Evolutionary conservation across 1,140 invertebrate genomes (phyloP).

Genomic region (Drosophila kohkoa): DNA sequence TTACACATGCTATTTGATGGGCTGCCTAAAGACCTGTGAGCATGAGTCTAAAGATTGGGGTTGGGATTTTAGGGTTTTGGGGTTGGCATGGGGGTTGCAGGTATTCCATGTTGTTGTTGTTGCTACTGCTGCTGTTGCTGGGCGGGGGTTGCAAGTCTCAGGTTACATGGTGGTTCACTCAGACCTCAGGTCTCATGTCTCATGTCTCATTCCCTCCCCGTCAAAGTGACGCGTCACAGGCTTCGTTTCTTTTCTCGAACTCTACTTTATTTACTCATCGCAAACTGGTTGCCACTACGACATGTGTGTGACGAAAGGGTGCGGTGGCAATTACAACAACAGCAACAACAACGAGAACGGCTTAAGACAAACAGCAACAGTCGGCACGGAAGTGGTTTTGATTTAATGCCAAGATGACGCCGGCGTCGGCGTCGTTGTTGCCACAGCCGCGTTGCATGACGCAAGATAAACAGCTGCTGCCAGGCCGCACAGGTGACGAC

Average conservation of each 20-base stretch:
- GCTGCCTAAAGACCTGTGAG: constrained; percentile 53
- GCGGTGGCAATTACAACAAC: constrained; percentile 53
- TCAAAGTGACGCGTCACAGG: constrained; percentile 32
- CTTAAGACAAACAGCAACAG: constrained; percentile 28
- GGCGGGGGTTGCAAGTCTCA: constrained; percentile 56
- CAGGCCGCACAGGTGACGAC: constrained; percentile 66
- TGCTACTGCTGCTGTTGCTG: constrained; percentile 4
- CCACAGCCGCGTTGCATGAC: constrained; percentile 45
- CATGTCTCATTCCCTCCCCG: constrained; percentile 32
- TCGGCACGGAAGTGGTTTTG: constrained; percentile 76
- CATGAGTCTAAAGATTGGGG: constrained; percentile 33
- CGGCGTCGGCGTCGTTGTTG: not conserved
- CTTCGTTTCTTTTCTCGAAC: constrained; percentile 9
- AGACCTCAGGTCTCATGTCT: constrained; percentile 7
- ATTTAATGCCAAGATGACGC: constrained; percentile 66
- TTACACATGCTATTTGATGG: constrained; percentile 69
- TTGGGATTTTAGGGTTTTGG: constrained; percentile 37
- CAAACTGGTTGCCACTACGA: constrained; percentile 16
- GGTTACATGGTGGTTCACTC: constrained; percentile 70
- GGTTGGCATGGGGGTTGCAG: constrained; percentile 23
- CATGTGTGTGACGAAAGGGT: constrained; percentile 45
- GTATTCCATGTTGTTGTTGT: constrained; percentile 3
- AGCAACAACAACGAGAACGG: not conserved
- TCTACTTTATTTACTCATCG: constrained; percentile 55
- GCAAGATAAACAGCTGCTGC: constrained; percentile 68